These are phyloP conservation scores for Acipenser oxyrinchus DNA, from an alignment of 2,797 vertebrate genomes.

Conservation along the genomic window DNA sequence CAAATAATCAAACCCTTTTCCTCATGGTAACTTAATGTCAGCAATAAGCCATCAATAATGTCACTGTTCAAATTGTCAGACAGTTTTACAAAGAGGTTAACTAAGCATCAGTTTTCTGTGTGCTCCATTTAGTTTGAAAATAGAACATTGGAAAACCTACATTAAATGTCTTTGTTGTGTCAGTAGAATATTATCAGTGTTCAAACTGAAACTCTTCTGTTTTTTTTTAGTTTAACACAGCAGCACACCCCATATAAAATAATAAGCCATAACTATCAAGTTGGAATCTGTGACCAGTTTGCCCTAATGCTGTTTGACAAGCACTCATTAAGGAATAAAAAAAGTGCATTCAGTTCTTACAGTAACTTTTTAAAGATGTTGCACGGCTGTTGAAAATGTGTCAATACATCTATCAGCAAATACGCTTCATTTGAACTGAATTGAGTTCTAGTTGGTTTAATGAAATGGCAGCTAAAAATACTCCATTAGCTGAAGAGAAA, in stretches of 20 bases:
- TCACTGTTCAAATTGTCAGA: not conserved
- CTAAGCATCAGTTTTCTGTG: slow-evolving; percentile 4
- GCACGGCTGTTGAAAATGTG: no score
- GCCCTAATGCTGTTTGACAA: not conserved
- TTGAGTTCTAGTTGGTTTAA: no score
- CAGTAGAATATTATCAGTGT: not conserved
- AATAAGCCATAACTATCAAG: no score
- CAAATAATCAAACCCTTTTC: no score
- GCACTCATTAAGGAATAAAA: slow-evolving; percentile 2
- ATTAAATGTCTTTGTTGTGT: not conserved
- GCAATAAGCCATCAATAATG: no score
- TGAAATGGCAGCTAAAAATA: no score
- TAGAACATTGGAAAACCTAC: not conserved
- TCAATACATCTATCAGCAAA: no score
- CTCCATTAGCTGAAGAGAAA: no score
- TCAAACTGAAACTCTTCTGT: not conserved
- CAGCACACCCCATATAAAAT: no score
- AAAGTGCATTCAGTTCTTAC: slow-evolving; percentile 5
- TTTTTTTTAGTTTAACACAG: not conserved
- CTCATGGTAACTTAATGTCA: no score
- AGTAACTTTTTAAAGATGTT: not conserved
- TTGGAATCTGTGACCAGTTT: no score
- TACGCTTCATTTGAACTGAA: no score
- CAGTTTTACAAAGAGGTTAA: not conserved
- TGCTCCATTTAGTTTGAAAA: not conserved